A percentile compares a stretch with the other conserved stretches of the same genome.
Evolutionary conservation across 2,113 vertebrate species (phyloP).

Genomic region (Chionomys nivalis): DNA sequence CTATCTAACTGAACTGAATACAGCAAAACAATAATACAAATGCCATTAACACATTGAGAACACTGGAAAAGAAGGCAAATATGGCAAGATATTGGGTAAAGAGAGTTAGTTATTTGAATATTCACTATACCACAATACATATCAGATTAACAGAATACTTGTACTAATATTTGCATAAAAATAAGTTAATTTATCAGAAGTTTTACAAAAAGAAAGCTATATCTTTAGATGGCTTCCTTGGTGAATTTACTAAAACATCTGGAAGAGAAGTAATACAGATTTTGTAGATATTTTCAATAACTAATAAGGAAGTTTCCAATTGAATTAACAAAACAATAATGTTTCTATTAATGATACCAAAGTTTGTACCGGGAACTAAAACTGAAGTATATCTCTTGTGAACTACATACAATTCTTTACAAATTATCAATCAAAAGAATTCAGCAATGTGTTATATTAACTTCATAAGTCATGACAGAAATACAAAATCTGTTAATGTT

Average conservation of each 20-base stretch:
- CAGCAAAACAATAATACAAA: not conserved
- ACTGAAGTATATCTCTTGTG: not conserved
- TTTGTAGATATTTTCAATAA: not conserved
- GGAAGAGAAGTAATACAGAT: not conserved
- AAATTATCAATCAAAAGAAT: not conserved
- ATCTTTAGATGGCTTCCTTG: not conserved
- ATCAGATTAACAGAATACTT: not conserved
- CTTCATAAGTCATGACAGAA: not conserved
- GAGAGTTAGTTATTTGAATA: not conserved
- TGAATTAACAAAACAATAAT: not conserved
- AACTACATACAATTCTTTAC: not conserved
- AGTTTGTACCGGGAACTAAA: not conserved
- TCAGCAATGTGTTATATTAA: not conserved
- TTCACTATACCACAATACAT: not conserved
- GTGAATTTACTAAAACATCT: not conserved
- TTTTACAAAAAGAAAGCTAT: not conserved
- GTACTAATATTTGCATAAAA: not conserved
- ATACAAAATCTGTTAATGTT: not conserved
- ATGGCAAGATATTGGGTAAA: not conserved
- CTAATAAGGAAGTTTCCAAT: not conserved
- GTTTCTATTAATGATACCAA: not conserved
- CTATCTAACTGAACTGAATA: not conserved
- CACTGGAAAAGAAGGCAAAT: not conserved
- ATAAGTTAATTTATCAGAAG: not conserved
- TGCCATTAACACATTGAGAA: not conserved